These are phyloP conservation scores for Kryptolebias marmoratus DNA, from an alignment of 2,113 vertebrate species.

Conservation along the genomic window DNA sequence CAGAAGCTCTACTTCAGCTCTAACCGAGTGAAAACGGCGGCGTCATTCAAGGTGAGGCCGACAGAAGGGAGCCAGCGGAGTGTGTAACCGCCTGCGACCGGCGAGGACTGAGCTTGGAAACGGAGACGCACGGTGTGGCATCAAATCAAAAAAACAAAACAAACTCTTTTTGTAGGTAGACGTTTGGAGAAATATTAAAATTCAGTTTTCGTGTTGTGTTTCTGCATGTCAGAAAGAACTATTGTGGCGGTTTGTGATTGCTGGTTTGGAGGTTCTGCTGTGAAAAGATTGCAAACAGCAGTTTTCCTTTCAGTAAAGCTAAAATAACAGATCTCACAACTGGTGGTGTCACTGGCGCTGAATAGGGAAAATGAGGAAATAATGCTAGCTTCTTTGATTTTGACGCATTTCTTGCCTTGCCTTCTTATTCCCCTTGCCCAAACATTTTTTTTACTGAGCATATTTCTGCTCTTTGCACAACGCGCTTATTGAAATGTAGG, in stretches of 20 bases:
- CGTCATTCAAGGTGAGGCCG: constrained; percentile 11
- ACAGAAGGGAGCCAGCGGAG: constrained; percentile 5
- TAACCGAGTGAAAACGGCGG: constrained; percentile 43
- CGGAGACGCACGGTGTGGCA: background rate
- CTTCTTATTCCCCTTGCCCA: background rate
- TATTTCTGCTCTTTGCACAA: background rate
- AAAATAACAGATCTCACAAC: constrained; percentile 30
- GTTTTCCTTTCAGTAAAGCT: constrained; percentile 24
- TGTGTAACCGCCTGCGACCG: constrained; percentile 34
- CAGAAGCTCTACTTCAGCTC: constrained; percentile 45
- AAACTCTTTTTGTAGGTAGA: background rate
- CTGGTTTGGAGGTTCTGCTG: constrained; percentile 6
- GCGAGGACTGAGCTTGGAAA: constrained; percentile 10
- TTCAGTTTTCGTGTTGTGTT: constrained; percentile 25
- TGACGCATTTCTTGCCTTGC: background rate
- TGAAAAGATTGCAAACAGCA: constrained; percentile 29
- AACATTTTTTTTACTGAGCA: background rate
- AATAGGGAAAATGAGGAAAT: background rate
- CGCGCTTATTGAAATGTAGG: background rate
- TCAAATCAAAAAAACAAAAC: background rate
- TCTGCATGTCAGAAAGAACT: constrained; percentile 27
- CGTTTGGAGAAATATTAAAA: background rate
- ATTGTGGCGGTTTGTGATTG: constrained; percentile 39
- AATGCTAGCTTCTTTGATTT: constrained; percentile 16
- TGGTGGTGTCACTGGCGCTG: constrained; percentile 18